Evolutionary conservation across 1,140 invertebrate genomes (phyloP).

Genomic region (Cotesia glomerata): DNA sequence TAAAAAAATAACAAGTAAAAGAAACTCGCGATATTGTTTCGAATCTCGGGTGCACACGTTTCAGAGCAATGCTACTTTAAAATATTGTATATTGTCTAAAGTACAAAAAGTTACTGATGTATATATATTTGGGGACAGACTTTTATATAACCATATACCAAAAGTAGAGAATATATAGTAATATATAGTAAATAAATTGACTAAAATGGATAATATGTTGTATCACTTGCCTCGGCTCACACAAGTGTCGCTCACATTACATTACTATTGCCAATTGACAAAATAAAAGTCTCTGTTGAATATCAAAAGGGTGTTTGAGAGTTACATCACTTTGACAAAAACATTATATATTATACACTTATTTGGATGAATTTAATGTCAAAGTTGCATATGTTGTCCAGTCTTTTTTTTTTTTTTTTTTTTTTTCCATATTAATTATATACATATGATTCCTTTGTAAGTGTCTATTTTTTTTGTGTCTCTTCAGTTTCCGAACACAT

Average conservation of each 20-base stretch:
- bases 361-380: conserved; percentile 27
- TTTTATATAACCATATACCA: neutral
- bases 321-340: neutral
- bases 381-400: conserved; percentile 36
- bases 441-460: no score
- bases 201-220: conserved; percentile 32
- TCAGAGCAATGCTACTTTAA: conserved; percentile 57
- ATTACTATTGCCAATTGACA: conserved; percentile 40
- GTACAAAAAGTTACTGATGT: conserved; percentile 49
- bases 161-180: neutral
- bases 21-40: conserved; percentile 56
- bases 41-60: conserved; percentile 39
- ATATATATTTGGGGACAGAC: conserved; percentile 25
- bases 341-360: no score
- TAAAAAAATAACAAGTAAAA: conserved; percentile 28
- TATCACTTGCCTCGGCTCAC: conserved; percentile 57
- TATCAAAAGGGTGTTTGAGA: conserved; percentile 37
- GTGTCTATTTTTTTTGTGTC: no score
- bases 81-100: conserved; percentile 61
- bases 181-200: conserved; percentile 18
- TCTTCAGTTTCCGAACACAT: no score
- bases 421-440: neutral
- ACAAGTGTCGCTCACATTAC: conserved; percentile 46
- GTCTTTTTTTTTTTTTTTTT: no score
- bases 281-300: conserved; percentile 46